These are phyloP conservation scores for Campaea margaritaria DNA, from an alignment of 2,888 invertebrate species.

Conservation along the genomic window DNA sequence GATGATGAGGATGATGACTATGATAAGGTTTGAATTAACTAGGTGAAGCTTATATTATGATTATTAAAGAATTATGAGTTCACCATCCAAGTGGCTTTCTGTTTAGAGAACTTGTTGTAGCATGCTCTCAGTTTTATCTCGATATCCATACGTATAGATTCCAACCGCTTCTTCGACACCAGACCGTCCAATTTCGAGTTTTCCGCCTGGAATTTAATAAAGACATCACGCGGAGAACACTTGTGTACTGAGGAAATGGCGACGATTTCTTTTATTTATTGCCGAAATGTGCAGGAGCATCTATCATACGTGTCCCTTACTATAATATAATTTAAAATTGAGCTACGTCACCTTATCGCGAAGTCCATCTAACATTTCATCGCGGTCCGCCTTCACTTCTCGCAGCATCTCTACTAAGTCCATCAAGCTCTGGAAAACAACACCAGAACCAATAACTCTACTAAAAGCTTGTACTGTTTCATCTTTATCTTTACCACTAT, in stretches of 20 bases:
- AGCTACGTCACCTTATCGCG: slow-evolving; percentile 65
- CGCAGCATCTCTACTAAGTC: slow-evolving; percentile 68
- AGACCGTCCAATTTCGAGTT: not conserved
- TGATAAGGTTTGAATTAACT: not conserved
- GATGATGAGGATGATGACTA: no score
- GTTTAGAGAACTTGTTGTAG: slow-evolving; percentile 2
- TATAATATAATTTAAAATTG: no score
- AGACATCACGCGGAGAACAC: no score
- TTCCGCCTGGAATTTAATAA: not conserved
- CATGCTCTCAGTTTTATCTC: not conserved
- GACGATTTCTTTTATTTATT: no score
- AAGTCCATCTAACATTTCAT: slow-evolving; percentile 71
- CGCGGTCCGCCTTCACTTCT: slow-evolving; percentile 73
- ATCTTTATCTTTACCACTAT: no score
- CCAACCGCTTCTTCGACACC: not conserved
- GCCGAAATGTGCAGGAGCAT: no score
- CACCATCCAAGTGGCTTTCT: slow-evolving; percentile 1
- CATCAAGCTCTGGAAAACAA: slow-evolving; percentile 55
- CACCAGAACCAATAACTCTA: no score
- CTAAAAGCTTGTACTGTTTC: no score
- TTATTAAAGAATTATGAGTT: not conserved
- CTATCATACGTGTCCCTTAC: no score
- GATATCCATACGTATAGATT: not conserved
- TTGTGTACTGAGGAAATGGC: no score
- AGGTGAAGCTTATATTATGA: not conserved